Base-by-base conservation (phyloP, 2,797 vertebrate genomes). In the Knipowitschia caucasica region DNA sequence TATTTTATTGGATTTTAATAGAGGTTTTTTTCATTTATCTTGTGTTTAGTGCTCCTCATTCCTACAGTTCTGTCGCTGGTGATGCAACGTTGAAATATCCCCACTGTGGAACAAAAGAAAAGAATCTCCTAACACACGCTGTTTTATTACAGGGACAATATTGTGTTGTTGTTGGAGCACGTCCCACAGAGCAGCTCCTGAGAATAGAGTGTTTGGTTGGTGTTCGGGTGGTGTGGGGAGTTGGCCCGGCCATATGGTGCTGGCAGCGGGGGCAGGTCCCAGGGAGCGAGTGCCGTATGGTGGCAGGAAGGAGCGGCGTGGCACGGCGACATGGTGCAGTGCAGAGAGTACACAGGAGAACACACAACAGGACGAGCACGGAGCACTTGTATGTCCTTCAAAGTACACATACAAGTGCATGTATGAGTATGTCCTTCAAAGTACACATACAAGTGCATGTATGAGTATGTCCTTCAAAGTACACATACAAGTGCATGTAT, bases 161-260 rank as follows among this genome's bases (percentile, higher is more conserved):
- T 27, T 25, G 27, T 30, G 29, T 47, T 26, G 17, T 35, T 18
- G 6, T 18, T 12, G 23, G 11, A 50, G 34, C 6, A 1, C 26
- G 31, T 51, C 40, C 46, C 25, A 40, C 9, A 47, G 55, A 64
- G 62, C 40, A 44, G 63, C 44, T 56, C 50, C 53, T 5, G 25
- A 52, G 47, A 59, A 15, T 10, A 9, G 34, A 58, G 66, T 2
- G 64, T 35, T 53, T 53, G 43, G 53, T 50, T 59, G 11, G 60
- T 36, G 23, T 67, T n/a, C n/a, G 64, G 2, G n/a, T 67, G 42
- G 50, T 78, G 62, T 62, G 67, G 53, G 52, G 74, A 14, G 46
- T 61, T 67, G 71, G 81, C 60, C 62, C 47, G 49, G 69, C 86
- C 88, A 88, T 86, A 87, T 88, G 87, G 81, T 45, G 69, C 24